Conservation (phyloP, 1,140 invertebrate species). For the Ruditapes philippinarum region DNA sequence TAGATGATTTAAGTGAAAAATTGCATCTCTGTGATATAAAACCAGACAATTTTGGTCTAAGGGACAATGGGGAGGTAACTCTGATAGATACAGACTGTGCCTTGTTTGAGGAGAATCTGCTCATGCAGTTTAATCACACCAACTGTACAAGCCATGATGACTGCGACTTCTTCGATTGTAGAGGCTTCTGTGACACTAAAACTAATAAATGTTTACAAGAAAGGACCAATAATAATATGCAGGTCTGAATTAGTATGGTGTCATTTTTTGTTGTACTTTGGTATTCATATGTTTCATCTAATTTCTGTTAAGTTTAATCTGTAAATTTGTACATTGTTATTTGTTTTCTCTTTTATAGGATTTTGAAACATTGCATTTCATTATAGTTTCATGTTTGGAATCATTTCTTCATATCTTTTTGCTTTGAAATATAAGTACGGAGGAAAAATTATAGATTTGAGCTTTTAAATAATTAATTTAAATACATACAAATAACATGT, state of each 20-base stretch:
- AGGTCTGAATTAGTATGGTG: constrained; percentile 86
- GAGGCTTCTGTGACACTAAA: constrained; percentile 88
- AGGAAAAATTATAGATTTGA: too few species aligned
- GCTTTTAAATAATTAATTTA: too few species aligned
- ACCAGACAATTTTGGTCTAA: constrained; percentile 90
- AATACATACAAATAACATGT: too few species aligned
- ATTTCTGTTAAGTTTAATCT: too few species aligned
- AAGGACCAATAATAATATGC: constrained; percentile 90
- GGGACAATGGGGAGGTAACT: constrained; percentile 86
- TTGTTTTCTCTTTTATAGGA: too few species aligned
- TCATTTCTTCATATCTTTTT: too few species aligned
- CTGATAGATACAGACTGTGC: constrained; percentile 89
- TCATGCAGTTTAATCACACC: constrained; percentile 62
- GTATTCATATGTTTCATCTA: too few species aligned
- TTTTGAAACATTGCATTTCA: too few species aligned
- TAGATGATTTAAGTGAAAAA: constrained; percentile 89
- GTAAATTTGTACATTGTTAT: too few species aligned
- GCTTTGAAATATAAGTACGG: too few species aligned
- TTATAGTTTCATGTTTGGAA: too few species aligned
- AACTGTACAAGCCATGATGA: constrained; percentile 89
- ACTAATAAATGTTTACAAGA: constrained; percentile 87
- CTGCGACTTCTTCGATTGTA: constrained; percentile 90
- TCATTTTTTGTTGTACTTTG: too few species aligned
- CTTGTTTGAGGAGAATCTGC: constrained; percentile 72
- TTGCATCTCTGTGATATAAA: constrained; percentile 91